Evolutionary conservation across 2,797 vertebrate genomes (phyloP).

Genomic region (Aeoliscus strigatus): DNA sequence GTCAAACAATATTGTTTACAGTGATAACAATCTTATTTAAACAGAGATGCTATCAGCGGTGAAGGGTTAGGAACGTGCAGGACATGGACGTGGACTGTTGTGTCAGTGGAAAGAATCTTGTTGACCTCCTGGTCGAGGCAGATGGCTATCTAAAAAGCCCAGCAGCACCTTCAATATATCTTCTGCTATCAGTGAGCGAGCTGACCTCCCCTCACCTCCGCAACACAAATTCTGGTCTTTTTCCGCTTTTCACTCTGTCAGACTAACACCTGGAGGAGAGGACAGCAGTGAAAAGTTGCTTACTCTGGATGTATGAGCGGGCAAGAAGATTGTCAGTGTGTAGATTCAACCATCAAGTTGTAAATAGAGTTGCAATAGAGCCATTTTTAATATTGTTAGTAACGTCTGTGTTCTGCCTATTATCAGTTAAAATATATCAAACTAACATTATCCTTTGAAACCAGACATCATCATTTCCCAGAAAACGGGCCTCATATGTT

Average conservation of each 20-base stretch:
- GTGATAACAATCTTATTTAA: slow-evolving; percentile 3
- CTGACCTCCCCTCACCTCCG: slow-evolving; percentile 39
- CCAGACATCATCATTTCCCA: not conserved
- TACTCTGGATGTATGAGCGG: slow-evolving; percentile 14
- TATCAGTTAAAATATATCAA: not conserved
- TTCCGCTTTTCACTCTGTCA: slow-evolving; percentile 32
- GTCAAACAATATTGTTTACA: not conserved
- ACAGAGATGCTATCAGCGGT: slow-evolving; percentile 15
- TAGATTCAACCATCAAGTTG: too few species aligned
- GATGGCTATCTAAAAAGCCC: slow-evolving; percentile 59
- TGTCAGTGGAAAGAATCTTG: slow-evolving; percentile 49
- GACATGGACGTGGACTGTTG: slow-evolving; percentile 10
- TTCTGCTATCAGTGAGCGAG: slow-evolving; percentile 27
- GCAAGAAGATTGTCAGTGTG: not conserved
- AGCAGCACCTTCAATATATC: slow-evolving; percentile 35
- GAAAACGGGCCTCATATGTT: not conserved
- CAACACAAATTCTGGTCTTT: slow-evolving; percentile 15
- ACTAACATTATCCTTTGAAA: not conserved
- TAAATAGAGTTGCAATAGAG: not conserved
- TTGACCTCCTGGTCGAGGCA: slow-evolving; percentile 42
- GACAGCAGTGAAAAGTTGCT: slow-evolving; percentile 8
- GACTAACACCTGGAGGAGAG: slow-evolving; percentile 20
- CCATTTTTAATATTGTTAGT: not conserved
- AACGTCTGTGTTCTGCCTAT: not conserved
- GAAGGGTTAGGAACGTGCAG: slow-evolving; percentile 44